Evolutionary conservation across 2,888 invertebrate genomes (phyloP).

Genomic region (Exephanes ischioxanthus): DNA sequence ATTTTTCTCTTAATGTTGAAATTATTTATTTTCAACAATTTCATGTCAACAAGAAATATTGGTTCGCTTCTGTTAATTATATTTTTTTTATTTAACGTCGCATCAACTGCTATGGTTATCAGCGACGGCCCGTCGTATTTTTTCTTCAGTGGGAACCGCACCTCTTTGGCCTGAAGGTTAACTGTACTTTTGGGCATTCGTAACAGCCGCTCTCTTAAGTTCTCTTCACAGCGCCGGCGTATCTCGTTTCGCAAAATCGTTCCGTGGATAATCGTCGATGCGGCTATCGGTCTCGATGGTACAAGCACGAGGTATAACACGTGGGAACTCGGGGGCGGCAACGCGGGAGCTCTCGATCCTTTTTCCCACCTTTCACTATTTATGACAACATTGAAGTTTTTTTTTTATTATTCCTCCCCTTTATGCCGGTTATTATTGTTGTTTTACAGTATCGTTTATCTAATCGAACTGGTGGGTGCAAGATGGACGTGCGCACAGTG

Average conservation of each 20-base stretch:
- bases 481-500: constrained; percentile 26
- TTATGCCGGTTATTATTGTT: background rate
- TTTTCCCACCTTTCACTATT: constrained; percentile 7
- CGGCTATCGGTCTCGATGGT: background rate
- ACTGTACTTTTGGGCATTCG: too few species aligned
- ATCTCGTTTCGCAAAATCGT: background rate
- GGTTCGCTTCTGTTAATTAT: too few species aligned
- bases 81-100: too few species aligned
- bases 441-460: background rate
- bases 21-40: too few species aligned
- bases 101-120: too few species aligned
- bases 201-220: too few species aligned
- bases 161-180: too few species aligned
- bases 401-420: background rate
- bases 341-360: background rate
- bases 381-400: background rate
- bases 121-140: too few species aligned
- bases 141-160: too few species aligned
- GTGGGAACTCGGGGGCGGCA: background rate
- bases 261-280: background rate
- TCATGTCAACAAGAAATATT: too few species aligned
- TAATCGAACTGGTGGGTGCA: background rate
- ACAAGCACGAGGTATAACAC: background rate
- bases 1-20: too few species aligned
- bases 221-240: too few species aligned